These are phyloP conservation scores for Eulemur rubriventer DNA, from an alignment of 2,797 vertebrate genomes.

Conservation along the genomic window DNA sequence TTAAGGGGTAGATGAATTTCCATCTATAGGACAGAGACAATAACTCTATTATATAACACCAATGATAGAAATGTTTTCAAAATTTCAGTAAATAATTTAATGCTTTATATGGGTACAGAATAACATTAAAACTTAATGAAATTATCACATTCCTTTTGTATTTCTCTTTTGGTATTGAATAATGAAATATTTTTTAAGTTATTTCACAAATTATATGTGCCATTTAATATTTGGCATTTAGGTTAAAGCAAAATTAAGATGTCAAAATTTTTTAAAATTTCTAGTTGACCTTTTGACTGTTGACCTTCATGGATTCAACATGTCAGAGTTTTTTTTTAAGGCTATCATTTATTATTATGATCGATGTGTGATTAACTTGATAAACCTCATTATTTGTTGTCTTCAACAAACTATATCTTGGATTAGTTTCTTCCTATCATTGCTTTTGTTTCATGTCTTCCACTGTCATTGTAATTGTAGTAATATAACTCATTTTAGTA, in stretches of 20 bases:
- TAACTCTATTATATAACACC: not conserved
- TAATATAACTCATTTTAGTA: not conserved
- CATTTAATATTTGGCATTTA: constrained; percentile 53
- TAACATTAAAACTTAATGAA: constrained; percentile 21
- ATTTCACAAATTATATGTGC: constrained; percentile 11
- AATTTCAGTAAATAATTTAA: constrained; percentile 34
- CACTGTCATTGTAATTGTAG: not conserved
- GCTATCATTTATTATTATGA: not conserved
- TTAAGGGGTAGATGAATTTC: constrained; percentile 33
- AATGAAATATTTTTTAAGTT: constrained; percentile 30
- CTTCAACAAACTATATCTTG: not conserved
- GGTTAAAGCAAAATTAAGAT: constrained; percentile 42
- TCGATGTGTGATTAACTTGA: not conserved
- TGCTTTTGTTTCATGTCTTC: constrained; percentile 22
- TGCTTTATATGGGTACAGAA: not conserved
- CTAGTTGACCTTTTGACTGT: not conserved
- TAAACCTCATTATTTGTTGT: not conserved
- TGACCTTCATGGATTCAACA: constrained; percentile 28
- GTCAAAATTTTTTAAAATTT: not conserved
- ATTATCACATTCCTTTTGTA: not conserved
- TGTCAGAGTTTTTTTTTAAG: constrained; percentile 18
- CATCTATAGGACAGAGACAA: not conserved
- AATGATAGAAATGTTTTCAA: constrained; percentile 29
- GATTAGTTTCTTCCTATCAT: not conserved
- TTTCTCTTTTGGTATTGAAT: not conserved